These are phyloP conservation scores for Oxycera nigricornis DNA, from an alignment of 2,888 invertebrate genomes.

Conservation along the genomic window DNA sequence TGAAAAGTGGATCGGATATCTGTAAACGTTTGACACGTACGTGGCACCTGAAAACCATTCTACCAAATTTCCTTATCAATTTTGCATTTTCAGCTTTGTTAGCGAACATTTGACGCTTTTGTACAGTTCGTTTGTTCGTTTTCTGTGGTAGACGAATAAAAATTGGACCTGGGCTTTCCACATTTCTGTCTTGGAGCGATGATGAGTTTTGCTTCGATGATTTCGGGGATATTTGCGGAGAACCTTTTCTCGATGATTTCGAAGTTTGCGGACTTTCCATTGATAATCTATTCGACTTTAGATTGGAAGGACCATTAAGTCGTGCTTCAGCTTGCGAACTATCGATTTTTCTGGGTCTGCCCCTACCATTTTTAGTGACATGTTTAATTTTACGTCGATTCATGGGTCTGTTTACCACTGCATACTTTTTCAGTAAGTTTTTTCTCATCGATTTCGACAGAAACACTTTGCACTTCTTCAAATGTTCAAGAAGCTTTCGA, in stretches of 20 bases:
- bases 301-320: not conserved
- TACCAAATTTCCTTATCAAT: conserved; percentile 45
- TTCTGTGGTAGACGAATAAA: conserved; percentile 28
- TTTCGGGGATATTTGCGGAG: not conserved
- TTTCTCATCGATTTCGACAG: conserved; percentile 36
- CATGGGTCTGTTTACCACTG: not conserved
- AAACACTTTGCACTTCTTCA: conserved; percentile 41
- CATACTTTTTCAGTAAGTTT: conserved; percentile 15
- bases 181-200: not conserved
- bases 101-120: not conserved
- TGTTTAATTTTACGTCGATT: not conserved
- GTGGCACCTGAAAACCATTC: conserved; percentile 47
- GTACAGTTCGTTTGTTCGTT: not conserved
- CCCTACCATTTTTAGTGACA: not conserved
- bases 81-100: not conserved
- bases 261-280: not conserved
- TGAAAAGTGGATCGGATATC: not conserved
- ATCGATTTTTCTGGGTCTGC: not conserved
- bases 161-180: not conserved
- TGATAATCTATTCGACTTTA: not conserved
- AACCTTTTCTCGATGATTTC: not conserved
- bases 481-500: conserved; percentile 25
- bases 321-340: not conserved
- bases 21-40: conserved; percentile 46
- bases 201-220: not conserved